Evolutionary conservation across 2,113 vertebrate genomes (phyloP), one percentile per base, ranked within the genome.

Genomic region (Sinosuthora webbiana): DNA sequence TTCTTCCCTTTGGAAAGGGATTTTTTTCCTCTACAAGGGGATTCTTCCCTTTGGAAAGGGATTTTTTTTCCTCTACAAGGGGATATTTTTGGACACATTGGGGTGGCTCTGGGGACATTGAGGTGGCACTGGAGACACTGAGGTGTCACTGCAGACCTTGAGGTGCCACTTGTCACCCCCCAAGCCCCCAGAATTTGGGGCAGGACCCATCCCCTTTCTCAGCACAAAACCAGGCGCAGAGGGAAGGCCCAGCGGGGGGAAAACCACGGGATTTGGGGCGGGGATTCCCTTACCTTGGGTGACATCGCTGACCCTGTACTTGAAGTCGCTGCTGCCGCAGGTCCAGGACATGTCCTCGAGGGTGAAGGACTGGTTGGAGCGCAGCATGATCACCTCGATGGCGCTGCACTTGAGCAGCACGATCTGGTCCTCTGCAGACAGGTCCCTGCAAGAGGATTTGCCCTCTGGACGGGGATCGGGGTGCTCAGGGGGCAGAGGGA

Each of bases 341-440:
- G 98, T 99, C 99, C 99, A 99, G 44, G 98, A 98, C 99, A 99
- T 99, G 95, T 99, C 99, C 12, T 99, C 99, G 77, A 99, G 93
- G 94, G 94, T 98, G 98, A 99, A 99, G 75, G 99, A 99, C 96
- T 99, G 98, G 95, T 99, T 99, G 33, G 99, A 99, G 64, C 99
- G 98, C 77, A 99, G 97, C 99, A 99, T 99, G 96, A 99, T 99
- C 92, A 99, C 99, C 97, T 99, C 99, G 3, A 99, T 99, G 97
- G 98, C 99, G 7, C 99, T 99, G 68, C 99, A 99, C 94, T 99
- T 99, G 31, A 99, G 98, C 95, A 99, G 97, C n/a, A 99, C 99
- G 1, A 99, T 99, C 98, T 99, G 99, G 96, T 99, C 99, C 53
- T 99, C 99, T 0, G 99, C 98, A 10, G 98, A 98, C 94, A 99